Base-by-base conservation (phyloP, 2,888 invertebrate species). In the Malthinus seriepunctatus region DNA sequence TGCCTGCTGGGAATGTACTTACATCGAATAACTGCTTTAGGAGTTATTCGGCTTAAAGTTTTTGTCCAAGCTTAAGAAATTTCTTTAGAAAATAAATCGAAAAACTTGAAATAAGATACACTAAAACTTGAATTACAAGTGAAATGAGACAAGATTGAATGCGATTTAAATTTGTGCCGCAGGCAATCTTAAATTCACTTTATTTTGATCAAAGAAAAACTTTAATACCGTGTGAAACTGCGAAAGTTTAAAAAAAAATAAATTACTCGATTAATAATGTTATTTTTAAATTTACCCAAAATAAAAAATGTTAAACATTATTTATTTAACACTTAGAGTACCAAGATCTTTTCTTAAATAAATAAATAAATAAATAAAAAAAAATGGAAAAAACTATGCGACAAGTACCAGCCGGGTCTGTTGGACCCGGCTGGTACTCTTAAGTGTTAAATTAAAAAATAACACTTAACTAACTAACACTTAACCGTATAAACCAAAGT, bases 61-160 rank as follows among this genome's bases (percentile, higher is more conserved):
- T 23, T 42, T 42, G 23, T 46, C 32, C 33, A 32, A 37, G 11
- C 32, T 32, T 32, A 15, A 31, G 37, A 45, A 45, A 32, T 37
- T 46, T 34, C 52, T 37, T 34, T 32, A 35, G 52, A 31, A 46
- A 46, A 52, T 52, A 52, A 52, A 52, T 52, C 45, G 52, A 52
- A 52, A 52, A 52, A 52, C 52, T 52, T 52, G 52, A 35, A 52
- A 46, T 52, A 52, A 52, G 52, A 31, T 52, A 46, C n/a, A 52
- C 33, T 45, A 52, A 51, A 52, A 46, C 32, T 35, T 37, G 52
- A 52, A 52, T 52, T 52, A 52, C 35, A 46, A 35, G 35, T 46
- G 32, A 52, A 45, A 37, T 46, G 37, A 52, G 42, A 46, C 33
- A 45, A 52, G 44, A 46, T 52, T 45, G 52, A 52, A 52, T 46